Conservation (phyloP, 1,140 invertebrate genomes). For the Bombus superbus region DNA sequence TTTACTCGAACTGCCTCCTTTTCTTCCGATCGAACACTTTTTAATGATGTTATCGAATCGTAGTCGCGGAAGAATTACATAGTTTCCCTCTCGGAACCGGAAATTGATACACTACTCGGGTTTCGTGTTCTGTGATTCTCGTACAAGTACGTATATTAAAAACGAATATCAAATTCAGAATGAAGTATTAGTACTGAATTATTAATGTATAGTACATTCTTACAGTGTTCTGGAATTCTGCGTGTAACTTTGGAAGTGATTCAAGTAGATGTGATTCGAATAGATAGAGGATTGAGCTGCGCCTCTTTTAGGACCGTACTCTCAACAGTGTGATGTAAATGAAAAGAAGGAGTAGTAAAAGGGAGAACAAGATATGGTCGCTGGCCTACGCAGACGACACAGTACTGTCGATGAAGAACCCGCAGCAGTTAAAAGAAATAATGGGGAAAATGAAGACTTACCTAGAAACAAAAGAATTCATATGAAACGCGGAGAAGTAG, state of each 20-base stretch:
- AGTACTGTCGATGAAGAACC: too few species aligned
- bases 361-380: too few species aligned
- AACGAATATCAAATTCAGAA: neutral
- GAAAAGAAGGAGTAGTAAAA: too few species aligned
- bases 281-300: too few species aligned
- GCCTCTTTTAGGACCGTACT: too few species aligned
- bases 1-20: constrained; percentile 10
- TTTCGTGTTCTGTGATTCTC: neutral
- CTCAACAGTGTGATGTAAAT: too few species aligned
- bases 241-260: neutral
- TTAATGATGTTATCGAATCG: neutral
- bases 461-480: too few species aligned
- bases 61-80: neutral
- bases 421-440: too few species aligned
- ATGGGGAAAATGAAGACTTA: too few species aligned
- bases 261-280: neutral
- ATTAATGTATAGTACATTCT: neutral
- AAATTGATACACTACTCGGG: neutral
- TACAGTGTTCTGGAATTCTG: too few species aligned
- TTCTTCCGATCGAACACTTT: neutral
- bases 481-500: too few species aligned
- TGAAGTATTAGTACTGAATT: neutral
- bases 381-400: too few species aligned
- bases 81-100: constrained; percentile 55
- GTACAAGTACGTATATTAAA: neutral